Conservation (phyloP, 1,140 invertebrate genomes). For the Meloidogyne floridensis region DNA sequence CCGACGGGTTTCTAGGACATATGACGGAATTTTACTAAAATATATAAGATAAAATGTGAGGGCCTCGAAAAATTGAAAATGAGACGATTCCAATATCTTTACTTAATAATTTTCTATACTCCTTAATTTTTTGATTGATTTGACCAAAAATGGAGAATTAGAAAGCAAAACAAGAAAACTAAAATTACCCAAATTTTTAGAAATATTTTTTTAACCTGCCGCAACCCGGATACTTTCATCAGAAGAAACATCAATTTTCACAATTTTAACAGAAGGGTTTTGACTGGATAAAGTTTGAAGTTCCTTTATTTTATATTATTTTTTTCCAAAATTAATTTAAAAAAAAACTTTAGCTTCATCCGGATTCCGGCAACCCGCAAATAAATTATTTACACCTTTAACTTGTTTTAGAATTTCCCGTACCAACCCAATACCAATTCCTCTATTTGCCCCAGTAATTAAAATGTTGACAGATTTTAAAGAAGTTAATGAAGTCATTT, state of each 20-base stretch:
- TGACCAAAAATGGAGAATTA: too few relatives aligned
- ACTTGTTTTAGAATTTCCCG: conserved; percentile 21
- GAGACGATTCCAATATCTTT: too few relatives aligned
- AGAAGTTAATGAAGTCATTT: neutral
- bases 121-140: too few relatives aligned
- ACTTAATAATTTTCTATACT: too few relatives aligned
- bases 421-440: conserved; percentile 46
- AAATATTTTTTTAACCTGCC: neutral
- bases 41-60: too few relatives aligned
- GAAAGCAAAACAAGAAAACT: too few relatives aligned
- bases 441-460: conserved; percentile 48
- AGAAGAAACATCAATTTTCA: conserved; percentile 42
- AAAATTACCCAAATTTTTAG: neutral
- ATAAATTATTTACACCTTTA: conserved; percentile 33
- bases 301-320: neutral
- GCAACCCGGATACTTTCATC: conserved; percentile 35
- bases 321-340: neutral
- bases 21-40: too few relatives aligned
- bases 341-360: conserved; percentile 35
- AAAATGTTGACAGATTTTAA: conserved; percentile 36
- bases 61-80: too few relatives aligned
- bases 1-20: too few relatives aligned
- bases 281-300: neutral
- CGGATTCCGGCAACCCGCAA: conserved; percentile 37
- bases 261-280: conserved; percentile 3